Conservation (phyloP, 2,888 invertebrate species). For the Lasioglossum villosulum region DNA sequence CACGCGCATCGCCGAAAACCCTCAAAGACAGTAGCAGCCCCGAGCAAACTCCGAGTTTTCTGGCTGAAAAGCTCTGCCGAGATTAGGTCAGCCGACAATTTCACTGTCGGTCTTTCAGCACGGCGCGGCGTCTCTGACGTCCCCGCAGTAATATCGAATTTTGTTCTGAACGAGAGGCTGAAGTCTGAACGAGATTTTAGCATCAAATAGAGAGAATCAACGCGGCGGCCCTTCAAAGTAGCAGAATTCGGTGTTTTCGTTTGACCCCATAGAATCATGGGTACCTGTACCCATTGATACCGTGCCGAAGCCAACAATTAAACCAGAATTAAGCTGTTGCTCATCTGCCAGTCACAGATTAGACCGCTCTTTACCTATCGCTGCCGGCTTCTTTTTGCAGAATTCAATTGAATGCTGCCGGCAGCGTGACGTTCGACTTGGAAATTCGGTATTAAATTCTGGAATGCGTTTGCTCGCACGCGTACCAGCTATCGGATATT, state of each 20-base stretch:
- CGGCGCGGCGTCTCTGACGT: conserved; percentile 26
- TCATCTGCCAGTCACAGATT: background rate
- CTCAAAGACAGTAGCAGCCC: conserved; percentile 57
- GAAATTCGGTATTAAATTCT: background rate
- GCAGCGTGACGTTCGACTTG: background rate
- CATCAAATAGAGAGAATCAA: conserved; percentile 8
- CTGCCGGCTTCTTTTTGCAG: background rate
- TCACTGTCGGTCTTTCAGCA: conserved; percentile 57
- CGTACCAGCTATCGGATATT: background rate
- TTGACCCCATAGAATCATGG: background rate
- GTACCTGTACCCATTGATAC: background rate
- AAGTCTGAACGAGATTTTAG: conserved; percentile 29
- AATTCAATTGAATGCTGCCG: background rate
- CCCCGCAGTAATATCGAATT: conserved; percentile 48
- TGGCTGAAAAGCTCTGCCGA: conserved; percentile 58
- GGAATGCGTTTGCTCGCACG: background rate
- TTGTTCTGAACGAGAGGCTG: conserved; percentile 37
- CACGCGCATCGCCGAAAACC: background rate
- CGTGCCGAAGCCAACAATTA: background rate
- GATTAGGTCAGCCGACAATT: conserved; percentile 68
- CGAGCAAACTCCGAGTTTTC: conserved; percentile 60
- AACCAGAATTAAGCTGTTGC: background rate
- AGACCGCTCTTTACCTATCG: background rate
- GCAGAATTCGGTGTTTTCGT: background rate
- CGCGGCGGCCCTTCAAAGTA: background rate